Percentiles rank a stretch among this genome's conserved stretches.
These are phyloP conservation scores for Furcifer pardalis DNA, from an alignment of 2,797 vertebrate species.

Conservation along the genomic window DNA sequence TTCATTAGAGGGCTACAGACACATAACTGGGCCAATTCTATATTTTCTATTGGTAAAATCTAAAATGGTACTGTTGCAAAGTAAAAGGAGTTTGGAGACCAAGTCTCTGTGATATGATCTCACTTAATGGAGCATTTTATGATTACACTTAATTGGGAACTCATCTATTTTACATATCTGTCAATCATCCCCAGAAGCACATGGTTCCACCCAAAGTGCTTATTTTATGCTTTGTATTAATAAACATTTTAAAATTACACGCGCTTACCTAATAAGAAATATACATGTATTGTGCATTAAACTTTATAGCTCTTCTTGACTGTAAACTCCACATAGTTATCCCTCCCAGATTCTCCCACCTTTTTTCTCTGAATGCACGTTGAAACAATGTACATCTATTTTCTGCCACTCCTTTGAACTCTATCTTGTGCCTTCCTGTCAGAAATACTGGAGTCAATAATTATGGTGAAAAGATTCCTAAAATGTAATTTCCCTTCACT, in stretches of 20 bases:
- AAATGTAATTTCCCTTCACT: conserved; percentile 7
- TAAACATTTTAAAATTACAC: not conserved
- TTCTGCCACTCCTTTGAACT: conserved; percentile 7
- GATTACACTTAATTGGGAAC: conserved; percentile 31
- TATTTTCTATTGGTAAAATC: conserved; percentile 17
- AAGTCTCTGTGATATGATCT: conserved; percentile 27
- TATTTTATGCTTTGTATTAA: conserved; percentile 4
- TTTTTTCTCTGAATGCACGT: not conserved
- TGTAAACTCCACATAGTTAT: not conserved
- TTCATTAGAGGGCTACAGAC: not conserved
- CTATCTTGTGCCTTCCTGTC: not conserved
- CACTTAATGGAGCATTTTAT: conserved; percentile 38
- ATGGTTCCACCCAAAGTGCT: not conserved
- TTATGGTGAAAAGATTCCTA: conserved; percentile 10
- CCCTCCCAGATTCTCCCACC: not conserved
- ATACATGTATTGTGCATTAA: not conserved
- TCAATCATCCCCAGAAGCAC: conserved; percentile 18
- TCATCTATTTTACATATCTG: conserved; percentile 31
- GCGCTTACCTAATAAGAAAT: not conserved
- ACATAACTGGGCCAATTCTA: not conserved
- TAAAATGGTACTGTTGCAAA: conserved; percentile 31
- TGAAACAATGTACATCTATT: conserved; percentile 12
- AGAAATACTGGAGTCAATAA: conserved; percentile 22
- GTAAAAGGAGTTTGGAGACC: conserved; percentile 27
- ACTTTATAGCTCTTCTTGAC: not conserved